phyloP scores from a whole-genome alignment of 2,888 invertebrate genomes.

The Caenorhabditis sp. region DNA sequence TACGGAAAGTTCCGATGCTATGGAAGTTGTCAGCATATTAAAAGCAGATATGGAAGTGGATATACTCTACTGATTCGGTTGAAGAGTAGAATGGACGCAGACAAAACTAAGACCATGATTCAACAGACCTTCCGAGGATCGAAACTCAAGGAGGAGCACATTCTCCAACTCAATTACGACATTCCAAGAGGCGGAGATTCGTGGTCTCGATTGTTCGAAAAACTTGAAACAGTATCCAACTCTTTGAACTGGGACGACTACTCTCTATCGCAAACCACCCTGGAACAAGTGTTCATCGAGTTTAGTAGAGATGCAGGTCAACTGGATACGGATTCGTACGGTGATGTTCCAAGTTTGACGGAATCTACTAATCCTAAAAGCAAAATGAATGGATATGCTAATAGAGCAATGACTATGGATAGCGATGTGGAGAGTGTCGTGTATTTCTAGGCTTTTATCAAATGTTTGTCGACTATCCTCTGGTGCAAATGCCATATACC shows the following conservation, averaged over 20 bases:
- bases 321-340: background rate
- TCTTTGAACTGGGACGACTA: conserved; percentile 86
- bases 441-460: conserved; percentile 34
- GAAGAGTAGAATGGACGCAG: conserved; percentile 41
- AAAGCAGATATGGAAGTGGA: conserved; percentile 84
- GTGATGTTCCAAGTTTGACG: background rate
- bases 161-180: conserved; percentile 85
- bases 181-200: conserved; percentile 83
- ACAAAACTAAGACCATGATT: conserved; percentile 82
- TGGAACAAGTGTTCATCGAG: conserved; percentile 88
- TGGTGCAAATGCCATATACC: conserved; percentile 2
- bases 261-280: conserved; percentile 89
- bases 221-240: conserved; percentile 84
- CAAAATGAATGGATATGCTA: conserved; percentile 17
- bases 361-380: background rate
- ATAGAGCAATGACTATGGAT: conserved; percentile 22
- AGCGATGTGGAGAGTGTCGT: conserved; percentile 20
- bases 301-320: conserved; percentile 56
- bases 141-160: conserved; percentile 85
- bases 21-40: conserved; percentile 88
- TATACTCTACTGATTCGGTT: conserved; percentile 74
- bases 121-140: conserved; percentile 86
- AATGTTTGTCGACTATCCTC: background rate
- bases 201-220: conserved; percentile 84
- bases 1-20: conserved; percentile 87